Evolutionary conservation across 92 coral and sea anemone genomes (phyloP).

Genomic region (Epizoanthus stellaris): DNA sequence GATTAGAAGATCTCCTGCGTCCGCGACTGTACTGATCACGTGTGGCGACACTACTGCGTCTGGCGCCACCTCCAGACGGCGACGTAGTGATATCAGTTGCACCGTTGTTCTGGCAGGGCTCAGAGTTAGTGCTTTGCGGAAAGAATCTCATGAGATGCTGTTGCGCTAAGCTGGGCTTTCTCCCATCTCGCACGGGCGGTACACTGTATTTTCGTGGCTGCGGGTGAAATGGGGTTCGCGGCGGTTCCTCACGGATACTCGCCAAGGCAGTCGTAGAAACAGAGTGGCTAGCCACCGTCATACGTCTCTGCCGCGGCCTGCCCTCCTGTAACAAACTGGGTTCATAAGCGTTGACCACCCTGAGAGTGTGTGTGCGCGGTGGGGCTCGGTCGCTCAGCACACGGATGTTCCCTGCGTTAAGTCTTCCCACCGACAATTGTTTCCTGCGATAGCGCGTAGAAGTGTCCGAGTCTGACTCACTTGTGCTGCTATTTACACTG

Average conservation of each 20-base stretch:
- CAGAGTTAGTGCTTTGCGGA: neutral
- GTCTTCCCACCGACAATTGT: conserved; percentile 5
- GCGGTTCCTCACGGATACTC: conserved; percentile 25
- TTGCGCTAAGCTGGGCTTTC: conserved; percentile 20
- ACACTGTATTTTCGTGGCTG: conserved; percentile 13
- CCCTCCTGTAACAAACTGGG: conserved; percentile 3
- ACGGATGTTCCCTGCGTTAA: neutral
- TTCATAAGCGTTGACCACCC: conserved; percentile 1
- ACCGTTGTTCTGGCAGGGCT: neutral
- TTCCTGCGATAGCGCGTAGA: conserved; percentile 13
- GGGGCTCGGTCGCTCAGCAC: neutral
- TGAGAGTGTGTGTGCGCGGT: neutral
- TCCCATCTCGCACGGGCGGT: neutral
- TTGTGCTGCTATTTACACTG: neutral
- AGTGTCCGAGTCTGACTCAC: neutral
- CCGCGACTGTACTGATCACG: conserved; percentile 1
- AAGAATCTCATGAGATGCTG: conserved; percentile 33
- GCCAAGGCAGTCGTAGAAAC: neutral
- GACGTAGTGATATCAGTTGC: neutral
- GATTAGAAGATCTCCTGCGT: conserved; percentile 5
- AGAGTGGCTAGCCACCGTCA: conserved; percentile 7
- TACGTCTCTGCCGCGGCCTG: conserved; percentile 16
- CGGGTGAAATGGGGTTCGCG: conserved; percentile 15
- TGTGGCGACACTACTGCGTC: conserved; percentile 25
- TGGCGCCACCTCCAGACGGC: neutral